These are phyloP conservation scores for Colletes gigas DNA, from an alignment of 1,140 invertebrate genomes.

Conservation along the genomic window DNA sequence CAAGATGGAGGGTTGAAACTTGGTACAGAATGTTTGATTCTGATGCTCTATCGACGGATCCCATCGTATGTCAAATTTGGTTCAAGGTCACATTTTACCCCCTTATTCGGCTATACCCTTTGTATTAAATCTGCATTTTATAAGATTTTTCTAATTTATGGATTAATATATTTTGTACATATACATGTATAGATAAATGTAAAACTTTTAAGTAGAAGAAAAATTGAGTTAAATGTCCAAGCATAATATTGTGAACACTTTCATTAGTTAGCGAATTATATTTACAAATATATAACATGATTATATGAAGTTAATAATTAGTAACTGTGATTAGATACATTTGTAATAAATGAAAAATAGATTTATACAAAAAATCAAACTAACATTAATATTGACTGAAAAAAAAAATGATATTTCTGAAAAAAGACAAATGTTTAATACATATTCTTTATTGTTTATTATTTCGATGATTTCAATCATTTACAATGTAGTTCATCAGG, in stretches of 20 bases:
- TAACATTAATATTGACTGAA: not conserved
- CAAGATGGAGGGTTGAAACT: too few species aligned
- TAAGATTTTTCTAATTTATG: not conserved
- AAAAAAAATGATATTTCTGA: conserved; percentile 18
- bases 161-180: not conserved
- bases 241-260: not conserved
- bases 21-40: too few species aligned
- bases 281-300: not conserved
- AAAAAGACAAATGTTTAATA: conserved; percentile 19
- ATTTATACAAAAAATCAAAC: not conserved
- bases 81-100: too few species aligned
- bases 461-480: conserved; percentile 55
- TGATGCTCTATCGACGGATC: too few species aligned
- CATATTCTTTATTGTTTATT: conserved; percentile 56
- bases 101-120: too few species aligned
- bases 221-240: not conserved
- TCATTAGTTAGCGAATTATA: conserved; percentile 3
- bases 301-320: not conserved
- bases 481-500: conserved; percentile 44
- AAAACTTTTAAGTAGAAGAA: not conserved
- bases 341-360: not conserved
- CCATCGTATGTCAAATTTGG: too few species aligned
- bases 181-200: conserved; percentile 7
- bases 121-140: not conserved
- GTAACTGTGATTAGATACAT: not conserved